A percentile compares a stretch with the other conserved stretches of the same genome.
Evolutionary conservation across 2,888 invertebrate genomes (phyloP).

Genomic region (Oscheius sp.): DNA sequence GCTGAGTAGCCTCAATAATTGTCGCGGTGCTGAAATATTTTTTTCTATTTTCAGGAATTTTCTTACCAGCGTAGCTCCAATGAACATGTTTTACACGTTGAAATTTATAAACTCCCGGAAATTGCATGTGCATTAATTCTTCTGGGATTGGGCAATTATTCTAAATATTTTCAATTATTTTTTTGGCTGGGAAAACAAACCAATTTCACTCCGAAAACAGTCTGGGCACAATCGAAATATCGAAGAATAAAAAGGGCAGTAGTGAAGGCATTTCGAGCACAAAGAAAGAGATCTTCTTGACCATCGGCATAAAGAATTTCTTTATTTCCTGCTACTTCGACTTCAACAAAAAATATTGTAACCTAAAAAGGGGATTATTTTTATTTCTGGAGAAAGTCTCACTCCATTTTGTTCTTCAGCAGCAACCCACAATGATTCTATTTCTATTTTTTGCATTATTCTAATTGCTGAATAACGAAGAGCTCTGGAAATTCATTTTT

Average conservation of each 20-base stretch:
- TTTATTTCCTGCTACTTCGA: conserved; percentile 9
- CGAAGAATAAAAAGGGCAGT: conserved; percentile 17
- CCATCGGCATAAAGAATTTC: conserved; percentile 11
- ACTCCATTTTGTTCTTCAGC: conserved; percentile 21
- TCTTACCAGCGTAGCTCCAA: conserved; percentile 21
- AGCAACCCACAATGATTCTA: conserved; percentile 13
- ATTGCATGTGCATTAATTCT: conserved; percentile 18
- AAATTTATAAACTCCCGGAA: conserved; percentile 11
- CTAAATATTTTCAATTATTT: background rate
- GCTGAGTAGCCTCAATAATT: conserved; percentile 18
- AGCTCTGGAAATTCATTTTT: background rate
- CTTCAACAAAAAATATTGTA: conserved; percentile 20
- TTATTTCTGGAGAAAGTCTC: too few relatives aligned
- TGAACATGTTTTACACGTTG: conserved; percentile 28
- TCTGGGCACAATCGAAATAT: conserved; percentile 17
- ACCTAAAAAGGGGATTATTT: background rate
- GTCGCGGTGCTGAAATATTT: conserved; percentile 13
- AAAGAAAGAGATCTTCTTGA: conserved; percentile 1
- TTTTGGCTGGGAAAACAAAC: background rate
- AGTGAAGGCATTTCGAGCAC: conserved; percentile 16
- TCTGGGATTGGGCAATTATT: conserved; percentile 8
- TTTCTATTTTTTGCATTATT: conserved; percentile 22
- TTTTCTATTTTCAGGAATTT: background rate
- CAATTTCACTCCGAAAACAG: conserved; percentile 24
- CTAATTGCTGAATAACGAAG: background rate